Evolutionary conservation across 2,797 vertebrate genomes (phyloP).

Genomic region (Pelodytes ibericus): DNA sequence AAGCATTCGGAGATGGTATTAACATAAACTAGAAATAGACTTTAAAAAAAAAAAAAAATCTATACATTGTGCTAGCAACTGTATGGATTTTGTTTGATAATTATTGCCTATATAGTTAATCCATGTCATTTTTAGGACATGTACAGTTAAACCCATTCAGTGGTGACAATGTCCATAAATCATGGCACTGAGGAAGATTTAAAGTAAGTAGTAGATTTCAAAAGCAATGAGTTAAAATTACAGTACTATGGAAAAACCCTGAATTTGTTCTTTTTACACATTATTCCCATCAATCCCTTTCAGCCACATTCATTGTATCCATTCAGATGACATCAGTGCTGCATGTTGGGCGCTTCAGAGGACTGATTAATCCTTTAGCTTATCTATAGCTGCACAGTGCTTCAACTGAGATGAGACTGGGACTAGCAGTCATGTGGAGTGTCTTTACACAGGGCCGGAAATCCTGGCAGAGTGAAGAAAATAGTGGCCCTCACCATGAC

Average conservation of each 20-base stretch:
- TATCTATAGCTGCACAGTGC: neutral
- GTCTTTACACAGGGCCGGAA: neutral
- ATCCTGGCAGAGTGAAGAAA: neutral
- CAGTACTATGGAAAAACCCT: constrained; percentile 48
- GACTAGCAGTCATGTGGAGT: no score
- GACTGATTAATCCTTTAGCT: neutral
- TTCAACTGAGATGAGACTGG: no score
- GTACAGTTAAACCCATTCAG: no score
- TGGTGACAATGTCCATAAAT: no score
- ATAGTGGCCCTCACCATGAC: neutral
- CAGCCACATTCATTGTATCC: neutral
- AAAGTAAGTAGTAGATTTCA: constrained; percentile 7
- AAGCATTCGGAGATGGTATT: no score
- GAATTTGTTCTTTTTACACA: neutral
- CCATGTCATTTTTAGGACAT: no score
- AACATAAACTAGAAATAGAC: no score
- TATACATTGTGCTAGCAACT: no score
- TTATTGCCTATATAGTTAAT: no score
- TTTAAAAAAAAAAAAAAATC: no score
- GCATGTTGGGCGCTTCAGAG: neutral
- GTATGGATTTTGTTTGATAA: no score
- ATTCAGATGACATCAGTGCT: neutral
- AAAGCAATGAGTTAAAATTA: constrained; percentile 14
- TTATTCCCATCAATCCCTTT: neutral
- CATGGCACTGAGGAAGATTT: no score